Percentiles rank a stretch among this genome's conserved stretches.
phyloP scores from a whole-genome alignment of 2,113 vertebrate genomes.

The Vicugna pacos region DNA sequence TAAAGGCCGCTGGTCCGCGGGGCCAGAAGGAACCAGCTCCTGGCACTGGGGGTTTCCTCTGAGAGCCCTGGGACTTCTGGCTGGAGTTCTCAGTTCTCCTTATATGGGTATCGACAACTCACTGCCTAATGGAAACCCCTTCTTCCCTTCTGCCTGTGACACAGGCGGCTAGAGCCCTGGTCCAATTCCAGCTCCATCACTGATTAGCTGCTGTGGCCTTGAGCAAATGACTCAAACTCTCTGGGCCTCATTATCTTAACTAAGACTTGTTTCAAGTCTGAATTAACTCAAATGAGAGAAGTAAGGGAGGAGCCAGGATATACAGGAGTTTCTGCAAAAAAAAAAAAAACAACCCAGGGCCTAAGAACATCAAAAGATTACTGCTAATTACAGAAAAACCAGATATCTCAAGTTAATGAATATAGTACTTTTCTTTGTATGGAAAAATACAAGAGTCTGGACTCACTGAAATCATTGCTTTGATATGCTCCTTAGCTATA shows the following conservation, averaged over 20 bases:
- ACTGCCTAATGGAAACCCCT: not conserved
- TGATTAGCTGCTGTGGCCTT: not conserved
- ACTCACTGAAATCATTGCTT: no score
- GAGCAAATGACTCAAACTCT: not conserved
- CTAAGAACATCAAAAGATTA: no score
- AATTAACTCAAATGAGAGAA: not conserved
- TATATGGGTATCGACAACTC: not conserved
- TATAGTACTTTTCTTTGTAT: no score
- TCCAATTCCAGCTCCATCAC: not conserved
- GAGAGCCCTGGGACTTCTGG: not conserved
- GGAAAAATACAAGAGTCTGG: no score
- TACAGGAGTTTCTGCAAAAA: no score
- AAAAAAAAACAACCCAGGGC: no score
- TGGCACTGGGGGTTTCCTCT: not conserved
- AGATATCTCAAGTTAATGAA: no score
- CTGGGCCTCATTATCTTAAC: not conserved
- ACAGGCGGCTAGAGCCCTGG: not conserved
- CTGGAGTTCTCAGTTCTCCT: not conserved
- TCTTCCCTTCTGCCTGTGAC: not conserved
- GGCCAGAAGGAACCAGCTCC: not conserved
- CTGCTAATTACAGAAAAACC: no score
- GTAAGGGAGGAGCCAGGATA: no score
- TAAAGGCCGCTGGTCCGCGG: not conserved
- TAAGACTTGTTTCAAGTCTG: not conserved
- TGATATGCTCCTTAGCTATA: no score